A percentile compares a stretch with the other conserved stretches of the same genome.
Evolutionary conservation across 2,797 vertebrate species (phyloP).

Genomic region (Rhynchotus rufescens): DNA sequence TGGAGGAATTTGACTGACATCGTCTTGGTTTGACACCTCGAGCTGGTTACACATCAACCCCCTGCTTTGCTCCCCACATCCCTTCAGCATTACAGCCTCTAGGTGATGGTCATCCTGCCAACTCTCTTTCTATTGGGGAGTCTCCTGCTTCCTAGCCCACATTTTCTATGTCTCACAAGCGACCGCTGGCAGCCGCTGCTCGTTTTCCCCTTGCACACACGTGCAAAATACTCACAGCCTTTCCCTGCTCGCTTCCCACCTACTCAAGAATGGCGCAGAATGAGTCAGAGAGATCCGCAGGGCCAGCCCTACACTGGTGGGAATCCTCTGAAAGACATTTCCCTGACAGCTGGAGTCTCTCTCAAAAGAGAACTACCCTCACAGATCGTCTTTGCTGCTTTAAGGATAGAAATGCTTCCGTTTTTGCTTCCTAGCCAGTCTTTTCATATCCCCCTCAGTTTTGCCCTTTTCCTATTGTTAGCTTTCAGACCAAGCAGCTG

Average conservation of each 20-base stretch:
- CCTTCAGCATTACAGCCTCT: neutral
- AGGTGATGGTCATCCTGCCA: neutral
- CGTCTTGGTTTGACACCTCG: rapidly evolving
- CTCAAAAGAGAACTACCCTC: neutral
- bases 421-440: neutral
- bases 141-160: neutral
- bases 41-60: neutral
- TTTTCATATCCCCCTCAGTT: rapidly evolving
- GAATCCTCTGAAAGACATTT: neutral
- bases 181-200: neutral
- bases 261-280: neutral
- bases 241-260: conserved; percentile 6
- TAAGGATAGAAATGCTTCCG: neutral
- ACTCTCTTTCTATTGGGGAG: neutral
- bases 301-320: neutral
- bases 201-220: neutral
- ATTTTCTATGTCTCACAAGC: rapidly evolving
- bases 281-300: conserved; percentile 16
- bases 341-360: conserved; percentile 1
- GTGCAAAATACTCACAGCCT: neutral
- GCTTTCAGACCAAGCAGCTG: neutral
- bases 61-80: neutral
- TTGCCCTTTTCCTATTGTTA: neutral
- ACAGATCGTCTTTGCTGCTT: neutral
- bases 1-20: neutral